Evolutionary conservation across 2,888 invertebrate genomes (phyloP), one percentile per base, ranked within the genome.

Genomic region (Xanthia icteritia): DNA sequence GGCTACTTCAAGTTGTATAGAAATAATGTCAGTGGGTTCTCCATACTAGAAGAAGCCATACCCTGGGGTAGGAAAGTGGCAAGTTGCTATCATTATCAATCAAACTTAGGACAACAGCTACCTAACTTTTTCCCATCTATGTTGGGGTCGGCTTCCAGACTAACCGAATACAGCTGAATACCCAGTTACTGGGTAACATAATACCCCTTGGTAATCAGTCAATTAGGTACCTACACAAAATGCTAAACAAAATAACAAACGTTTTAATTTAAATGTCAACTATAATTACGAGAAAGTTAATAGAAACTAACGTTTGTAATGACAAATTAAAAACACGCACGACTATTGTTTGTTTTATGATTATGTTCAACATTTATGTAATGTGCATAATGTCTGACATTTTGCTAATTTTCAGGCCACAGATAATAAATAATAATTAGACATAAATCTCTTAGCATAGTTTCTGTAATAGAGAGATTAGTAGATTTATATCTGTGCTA

Each of bases 251-350:
- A 79, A 65, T 64, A 36, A 31, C 23, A 48, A 66, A 69, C 36
- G 45, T 77, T 56, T n/a, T 0, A 63, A 60, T 45, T 11, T 6
- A 76, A 81, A 77, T 71, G 77, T 27, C 77, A 77, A 58, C 39
- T 54, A 20, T 71, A 71, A 81, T 81, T 82, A 77, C 0, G 45
- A 61, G 79, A 73, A 83, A 79, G 73, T 56, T 51, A 69, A 79
- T 61, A 42, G 17, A 78, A 83, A 83, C 36, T n/a, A 13, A 54
- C 31, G 20, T 63, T 63, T 31, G 64, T 63, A 77, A 82, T 67
- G 61, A 58, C 67, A 72, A 78, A 78, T 72, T 79, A 73, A 66
- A 56, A 56, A 15, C 60, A 63, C 45, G 71, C 81, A 69, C 48
- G 39, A 23, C 17, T 13, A n/a, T 71, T 65, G 45, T 82, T 65